Evolutionary conservation across 2,888 invertebrate species (phyloP).

Genomic region (Tiliacea aurago): DNA sequence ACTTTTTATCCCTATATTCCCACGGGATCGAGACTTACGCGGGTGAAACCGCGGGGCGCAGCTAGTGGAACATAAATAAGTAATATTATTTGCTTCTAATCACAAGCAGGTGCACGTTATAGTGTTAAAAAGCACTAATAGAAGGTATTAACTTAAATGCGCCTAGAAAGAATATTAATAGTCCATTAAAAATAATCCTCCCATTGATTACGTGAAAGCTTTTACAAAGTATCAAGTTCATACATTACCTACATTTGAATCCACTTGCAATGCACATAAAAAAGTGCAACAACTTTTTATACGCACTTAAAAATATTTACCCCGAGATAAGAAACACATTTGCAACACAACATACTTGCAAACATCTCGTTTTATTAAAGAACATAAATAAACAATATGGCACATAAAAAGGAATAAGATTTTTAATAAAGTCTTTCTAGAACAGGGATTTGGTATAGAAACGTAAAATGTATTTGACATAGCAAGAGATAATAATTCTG

Average conservation of each 20-base stretch:
- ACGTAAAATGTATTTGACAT: conserved; percentile 40
- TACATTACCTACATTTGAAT: conserved; percentile 20
- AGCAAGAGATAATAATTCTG: conserved; percentile 2
- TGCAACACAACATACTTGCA: conserved; percentile 48
- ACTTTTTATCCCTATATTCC: too few relatives aligned
- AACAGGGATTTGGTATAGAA: conserved; percentile 29
- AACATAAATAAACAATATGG: conserved; percentile 60
- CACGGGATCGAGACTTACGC: too few relatives aligned
- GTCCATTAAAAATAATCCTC: conserved; percentile 19
- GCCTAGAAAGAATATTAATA: conserved; percentile 5
- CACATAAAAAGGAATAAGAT: conserved; percentile 46
- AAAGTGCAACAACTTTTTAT: conserved; percentile 53
- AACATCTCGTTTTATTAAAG: conserved; percentile 61
- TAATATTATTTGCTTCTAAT: background rate
- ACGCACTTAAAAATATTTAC: conserved; percentile 58
- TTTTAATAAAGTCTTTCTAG: conserved; percentile 56
- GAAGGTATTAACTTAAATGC: background rate
- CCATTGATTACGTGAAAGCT: conserved; percentile 9
- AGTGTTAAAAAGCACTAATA: background rate
- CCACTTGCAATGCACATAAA: conserved; percentile 47
- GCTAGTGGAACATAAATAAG: too few relatives aligned
- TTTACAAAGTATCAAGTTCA: conserved; percentile 47
- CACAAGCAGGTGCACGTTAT: background rate
- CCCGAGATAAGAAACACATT: conserved; percentile 61
- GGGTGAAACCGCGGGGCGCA: too few relatives aligned